Evolutionary conservation across 2,888 invertebrate genomes (phyloP).

Genomic region (Pogonocherus hispidulus): DNA sequence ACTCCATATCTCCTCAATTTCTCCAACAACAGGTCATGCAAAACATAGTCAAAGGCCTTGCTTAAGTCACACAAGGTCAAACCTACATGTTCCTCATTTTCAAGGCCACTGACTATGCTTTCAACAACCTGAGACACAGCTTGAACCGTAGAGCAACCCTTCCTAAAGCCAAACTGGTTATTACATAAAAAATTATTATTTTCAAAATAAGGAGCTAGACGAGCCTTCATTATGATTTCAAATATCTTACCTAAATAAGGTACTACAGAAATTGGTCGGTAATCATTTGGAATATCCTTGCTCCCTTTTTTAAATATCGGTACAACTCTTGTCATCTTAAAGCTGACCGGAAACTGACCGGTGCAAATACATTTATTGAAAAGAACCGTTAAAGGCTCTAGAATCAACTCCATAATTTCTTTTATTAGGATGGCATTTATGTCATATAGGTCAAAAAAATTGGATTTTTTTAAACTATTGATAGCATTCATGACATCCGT

Average conservation of each 20-base stretch:
- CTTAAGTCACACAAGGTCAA: conserved; percentile 8
- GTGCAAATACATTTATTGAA: conserved; percentile 7
- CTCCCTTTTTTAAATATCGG: conserved; percentile 1
- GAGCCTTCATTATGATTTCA: not conserved
- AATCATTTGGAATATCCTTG: not conserved
- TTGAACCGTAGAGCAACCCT: not conserved
- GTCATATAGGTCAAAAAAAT: not conserved
- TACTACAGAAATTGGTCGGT: conserved; percentile 4
- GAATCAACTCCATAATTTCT: conserved; percentile 20
- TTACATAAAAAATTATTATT: not conserved
- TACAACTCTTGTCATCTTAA: conserved; percentile 6
- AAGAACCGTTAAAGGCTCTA: conserved; percentile 9
- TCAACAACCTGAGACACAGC: not conserved
- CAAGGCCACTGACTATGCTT: no score
- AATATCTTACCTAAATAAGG: conserved; percentile 7
- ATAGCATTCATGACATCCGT: not conserved
- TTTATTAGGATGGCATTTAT: not conserved
- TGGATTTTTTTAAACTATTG: not conserved
- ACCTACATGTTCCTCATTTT: no score
- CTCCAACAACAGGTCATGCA: not conserved
- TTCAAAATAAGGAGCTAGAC: not conserved
- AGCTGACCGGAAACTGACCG: not conserved
- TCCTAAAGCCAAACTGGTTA: not conserved
- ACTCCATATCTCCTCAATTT: not conserved
- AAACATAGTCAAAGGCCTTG: conserved; percentile 4